Conservation (phyloP, 2,113 vertebrate genomes). For the Chionomys nivalis region DNA sequence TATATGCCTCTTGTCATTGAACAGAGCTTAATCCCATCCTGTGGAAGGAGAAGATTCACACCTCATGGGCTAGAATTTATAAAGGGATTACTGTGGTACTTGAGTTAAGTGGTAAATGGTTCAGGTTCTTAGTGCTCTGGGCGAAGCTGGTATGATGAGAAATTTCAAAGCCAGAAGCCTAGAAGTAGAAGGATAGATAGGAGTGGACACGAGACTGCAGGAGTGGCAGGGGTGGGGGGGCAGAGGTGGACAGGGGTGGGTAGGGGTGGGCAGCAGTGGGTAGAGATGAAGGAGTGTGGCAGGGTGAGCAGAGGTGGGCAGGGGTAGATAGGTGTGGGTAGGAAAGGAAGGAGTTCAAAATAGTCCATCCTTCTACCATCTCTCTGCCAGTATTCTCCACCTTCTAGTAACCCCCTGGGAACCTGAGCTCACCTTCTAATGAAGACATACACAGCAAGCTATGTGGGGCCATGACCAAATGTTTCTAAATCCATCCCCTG, state of each 20-base stretch:
- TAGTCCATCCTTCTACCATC: neutral
- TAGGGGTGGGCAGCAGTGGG: neutral
- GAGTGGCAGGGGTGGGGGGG: neutral
- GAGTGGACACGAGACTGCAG: neutral
- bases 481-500: neutral
- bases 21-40: slow-evolving; percentile 10
- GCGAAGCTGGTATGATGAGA: neutral
- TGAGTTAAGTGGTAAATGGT: neutral
- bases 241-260: neutral
- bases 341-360: neutral
- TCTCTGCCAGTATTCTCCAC: neutral
- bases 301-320: neutral
- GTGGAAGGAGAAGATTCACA: neutral
- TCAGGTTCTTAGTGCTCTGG: neutral
- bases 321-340: neutral
- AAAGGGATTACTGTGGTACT: neutral
- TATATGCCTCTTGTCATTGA: slow-evolving; percentile 18
- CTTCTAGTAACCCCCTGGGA: neutral
- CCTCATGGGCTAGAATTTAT: slow-evolving; percentile 8
- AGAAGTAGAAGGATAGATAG: neutral
- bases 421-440: neutral
- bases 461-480: neutral
- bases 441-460: neutral
- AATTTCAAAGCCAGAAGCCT: neutral
- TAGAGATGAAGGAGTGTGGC: neutral